Base-by-base conservation (phyloP, 53 echinoderm and acorn worm species). In the Hippasteria phrygiana region DNA sequence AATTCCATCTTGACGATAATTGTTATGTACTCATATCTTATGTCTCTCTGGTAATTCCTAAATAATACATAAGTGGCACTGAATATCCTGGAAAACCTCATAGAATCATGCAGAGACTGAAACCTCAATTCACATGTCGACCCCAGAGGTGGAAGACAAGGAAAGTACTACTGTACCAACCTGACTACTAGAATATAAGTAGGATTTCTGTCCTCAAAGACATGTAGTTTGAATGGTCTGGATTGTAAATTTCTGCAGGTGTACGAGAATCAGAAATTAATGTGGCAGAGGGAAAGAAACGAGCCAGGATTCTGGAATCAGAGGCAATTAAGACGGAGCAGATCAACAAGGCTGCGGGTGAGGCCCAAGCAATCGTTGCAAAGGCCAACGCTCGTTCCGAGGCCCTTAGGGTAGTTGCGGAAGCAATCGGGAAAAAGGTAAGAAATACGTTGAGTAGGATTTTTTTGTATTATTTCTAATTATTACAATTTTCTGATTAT, bases 211-310 rank as follows among this genome's bases (percentile, higher is more conserved):
- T 46, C 9, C 13, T 13, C 8, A 8, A 46, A 13, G 8, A 16
- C 54, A 54, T 54, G 54, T 11, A 10, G 18, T n/a, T n/a, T 2
- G 8, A 54, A 14, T 54, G 16, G 16, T 22, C 26, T 59, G 1
- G 7, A 18, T 59, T 59, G n/a, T 31, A 28, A 3, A 34, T 26
- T 73, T 40, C 18, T 38, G 31, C 35, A 98, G 98, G 98, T 88
- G 88, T 96, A 13, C 79, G 98, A 74, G 98, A 98, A 48, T 96
- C 96, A 36, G 95, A 96, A 59, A 98, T 98, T 86, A 98, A 98
- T 42, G 94, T 98, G 29, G 98, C 98, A 5, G 98, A 98, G 88
- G 98, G 98, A 7, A 94, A 91, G 82, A 98, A 98, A 90, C 90
- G 90, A 65, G 94, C 98, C 77, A 91, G 92, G 89, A 96, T 98